phyloP scores from a whole-genome alignment of 2,888 invertebrate genomes.

The Lochmaea capreae region DNA sequence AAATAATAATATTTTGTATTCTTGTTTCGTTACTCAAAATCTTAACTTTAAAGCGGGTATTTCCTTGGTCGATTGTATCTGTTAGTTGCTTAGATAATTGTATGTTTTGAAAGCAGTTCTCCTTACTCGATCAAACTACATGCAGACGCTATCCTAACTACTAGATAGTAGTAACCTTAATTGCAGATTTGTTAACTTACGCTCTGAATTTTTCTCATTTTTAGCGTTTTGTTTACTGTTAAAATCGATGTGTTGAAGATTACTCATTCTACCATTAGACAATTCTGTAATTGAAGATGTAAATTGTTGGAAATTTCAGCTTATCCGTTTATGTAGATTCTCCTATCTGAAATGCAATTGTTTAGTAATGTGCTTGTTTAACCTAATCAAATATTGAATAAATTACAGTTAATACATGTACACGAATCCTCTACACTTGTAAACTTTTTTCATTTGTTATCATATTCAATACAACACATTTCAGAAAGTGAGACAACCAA shows the following conservation, averaged over 20 bases:
- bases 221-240: not conserved
- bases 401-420: no score
- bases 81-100: not conserved
- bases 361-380: no score
- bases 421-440: no score
- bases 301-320: slow-evolving; percentile 5
- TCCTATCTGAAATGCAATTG: not conserved
- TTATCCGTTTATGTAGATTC: slow-evolving; percentile 20
- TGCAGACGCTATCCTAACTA: not conserved
- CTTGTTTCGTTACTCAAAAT: no score
- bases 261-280: slow-evolving; percentile 8
- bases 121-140: not conserved
- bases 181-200: slow-evolving; percentile 37
- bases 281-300: slow-evolving; percentile 17
- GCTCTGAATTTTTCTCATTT: slow-evolving; percentile 16
- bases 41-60: no score
- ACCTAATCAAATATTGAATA: no score
- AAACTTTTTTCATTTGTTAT: no score
- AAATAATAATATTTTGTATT: no score
- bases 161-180: slow-evolving; percentile 54
- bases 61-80: not conserved
- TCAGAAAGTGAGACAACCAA: no score
- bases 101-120: not conserved
- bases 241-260: slow-evolving; percentile 13
- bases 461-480: no score